phyloP scores from a whole-genome alignment of 2,888 invertebrate genomes.

The Nomada ruficornis region DNA sequence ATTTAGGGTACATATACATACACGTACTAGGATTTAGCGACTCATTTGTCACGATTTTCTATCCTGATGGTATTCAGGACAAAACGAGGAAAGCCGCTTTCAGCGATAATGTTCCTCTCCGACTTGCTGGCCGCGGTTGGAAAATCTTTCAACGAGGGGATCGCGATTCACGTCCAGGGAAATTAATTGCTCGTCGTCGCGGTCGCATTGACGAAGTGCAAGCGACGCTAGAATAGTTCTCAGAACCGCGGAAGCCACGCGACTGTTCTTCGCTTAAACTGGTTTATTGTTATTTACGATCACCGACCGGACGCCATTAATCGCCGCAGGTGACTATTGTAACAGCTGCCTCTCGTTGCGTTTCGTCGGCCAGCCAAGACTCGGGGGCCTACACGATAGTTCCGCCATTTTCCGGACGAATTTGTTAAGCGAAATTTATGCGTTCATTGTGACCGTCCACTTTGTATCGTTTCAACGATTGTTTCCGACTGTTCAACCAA shows the following conservation, averaged over 20 bases:
- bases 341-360: conserved; percentile 49
- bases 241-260: conserved; percentile 72
- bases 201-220: conserved; percentile 59
- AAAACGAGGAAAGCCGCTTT: conserved; percentile 25
- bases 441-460: conserved; percentile 49
- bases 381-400: conserved; percentile 20
- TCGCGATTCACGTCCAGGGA: conserved; percentile 70
- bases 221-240: conserved; percentile 57
- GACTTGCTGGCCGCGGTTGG: conserved; percentile 6
- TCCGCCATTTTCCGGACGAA: conserved; percentile 51
- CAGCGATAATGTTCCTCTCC: neutral
- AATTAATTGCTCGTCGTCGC: conserved; percentile 70
- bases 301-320: conserved; percentile 66
- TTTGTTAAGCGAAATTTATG: conserved; percentile 51
- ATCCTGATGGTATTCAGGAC: neutral
- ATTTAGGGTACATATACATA: neutral
- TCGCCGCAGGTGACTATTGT: conserved; percentile 61
- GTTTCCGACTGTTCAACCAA: conserved; percentile 33
- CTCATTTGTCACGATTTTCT: conserved; percentile 15
- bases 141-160: conserved; percentile 42
- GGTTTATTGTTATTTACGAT: conserved; percentile 74
- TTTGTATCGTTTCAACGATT: conserved; percentile 22
- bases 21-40: neutral
- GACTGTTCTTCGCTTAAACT: conserved; percentile 68
- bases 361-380: conserved; percentile 34